Evolutionary conservation across 2,797 vertebrate genomes (phyloP), one percentile per base, ranked within the genome.

Genomic region (Dicrostonyx torquatus): DNA sequence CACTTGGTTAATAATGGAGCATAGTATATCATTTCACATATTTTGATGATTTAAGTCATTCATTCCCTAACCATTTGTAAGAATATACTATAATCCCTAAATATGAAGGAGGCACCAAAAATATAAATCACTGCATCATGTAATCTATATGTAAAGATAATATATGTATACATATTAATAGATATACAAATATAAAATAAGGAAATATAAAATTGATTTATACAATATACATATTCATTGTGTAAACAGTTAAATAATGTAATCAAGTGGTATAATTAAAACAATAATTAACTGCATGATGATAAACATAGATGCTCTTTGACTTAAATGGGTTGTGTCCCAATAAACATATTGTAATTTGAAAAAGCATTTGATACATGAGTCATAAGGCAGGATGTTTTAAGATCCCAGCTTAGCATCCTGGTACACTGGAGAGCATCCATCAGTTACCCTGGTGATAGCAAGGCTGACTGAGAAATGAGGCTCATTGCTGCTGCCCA

Each of bases 71-170:
- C 22, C 17, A 76, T 43, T 72, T 82, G 37, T 43, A 34, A 88
- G 64, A 60, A 84, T 84, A 87, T 64, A 48, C 64, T 55, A 22
- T 84, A 92, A 90, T n/a, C 83, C 18, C 15, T 88, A 70, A 26
- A 24, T 92, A 7, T 90, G 58, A 89, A 92, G 60, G 18, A 76
- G 29, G 43, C 29, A 93, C 12, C 87, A 9, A 87, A 87, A 89
- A 17, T 76, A 22, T 72, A 88, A 50, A 72, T 73, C 68, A 79
- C 50, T 79, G 20, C 75, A 70, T 37, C 70, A 37, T 93, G 72
- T 40, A 86, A 2, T 83, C 43, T 79, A 10, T 68, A 83, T 68
- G 14, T 77, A 86, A 93, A 91, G 31, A 50, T 26, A 93, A 73
- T 83, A 14, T 48, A 26, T 34, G 31, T 11, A 24, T 1, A 40